Evolutionary conservation across 2,888 invertebrate genomes (phyloP).

Genomic region (Drosophila suboccidentalis): DNA sequence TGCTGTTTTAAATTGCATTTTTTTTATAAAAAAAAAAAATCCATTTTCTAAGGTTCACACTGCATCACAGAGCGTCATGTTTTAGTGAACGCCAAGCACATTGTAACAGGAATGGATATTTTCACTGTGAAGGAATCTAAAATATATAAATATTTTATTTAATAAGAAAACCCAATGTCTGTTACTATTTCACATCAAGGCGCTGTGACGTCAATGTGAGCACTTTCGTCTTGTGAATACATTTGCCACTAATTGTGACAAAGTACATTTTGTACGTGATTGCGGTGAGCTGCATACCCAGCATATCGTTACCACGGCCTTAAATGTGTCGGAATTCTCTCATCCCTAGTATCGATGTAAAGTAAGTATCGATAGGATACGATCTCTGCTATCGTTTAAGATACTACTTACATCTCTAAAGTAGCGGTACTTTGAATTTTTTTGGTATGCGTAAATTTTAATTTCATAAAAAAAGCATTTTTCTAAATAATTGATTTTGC

Average conservation of each 20-base stretch:
- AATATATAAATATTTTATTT: too few species aligned
- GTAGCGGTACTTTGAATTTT: conserved; percentile 48
- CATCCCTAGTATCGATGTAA: not conserved
- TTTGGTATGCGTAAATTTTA: not conserved
- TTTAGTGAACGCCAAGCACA: too few species aligned
- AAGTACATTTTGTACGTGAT: not conserved
- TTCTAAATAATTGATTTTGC: not conserved
- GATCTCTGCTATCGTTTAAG: not conserved
- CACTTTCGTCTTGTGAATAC: too few species aligned
- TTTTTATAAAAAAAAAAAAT: too few species aligned
- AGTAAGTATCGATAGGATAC: not conserved
- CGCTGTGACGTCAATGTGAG: too few species aligned
- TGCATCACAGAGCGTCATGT: not conserved
- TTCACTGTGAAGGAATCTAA: too few species aligned
- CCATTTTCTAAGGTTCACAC: not conserved
- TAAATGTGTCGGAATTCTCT: not conserved
- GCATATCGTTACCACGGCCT: not conserved
- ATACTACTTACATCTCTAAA: conserved; percentile 11
- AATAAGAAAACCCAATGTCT: too few species aligned
- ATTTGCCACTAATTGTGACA: not conserved
- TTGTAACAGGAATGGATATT: too few species aligned
- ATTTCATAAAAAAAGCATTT: not conserved
- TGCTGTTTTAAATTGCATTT: not conserved
- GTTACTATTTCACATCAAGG: too few species aligned
- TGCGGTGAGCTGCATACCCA: not conserved